Conservation (phyloP, 2,888 invertebrate species). For the Mythimna pallens region DNA sequence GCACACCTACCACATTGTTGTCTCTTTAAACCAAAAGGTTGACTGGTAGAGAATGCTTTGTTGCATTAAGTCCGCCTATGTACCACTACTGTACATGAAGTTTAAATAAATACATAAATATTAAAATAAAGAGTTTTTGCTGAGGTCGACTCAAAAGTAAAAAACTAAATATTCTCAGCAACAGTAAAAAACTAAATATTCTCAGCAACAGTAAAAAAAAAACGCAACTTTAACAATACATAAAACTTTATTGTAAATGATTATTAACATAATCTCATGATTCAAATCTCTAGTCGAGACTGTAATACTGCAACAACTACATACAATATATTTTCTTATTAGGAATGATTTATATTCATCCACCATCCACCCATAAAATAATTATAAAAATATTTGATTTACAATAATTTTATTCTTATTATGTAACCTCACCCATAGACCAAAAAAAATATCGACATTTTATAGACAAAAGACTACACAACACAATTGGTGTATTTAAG, state of each 20-base stretch:
- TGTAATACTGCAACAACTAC: slow-evolving; percentile 59
- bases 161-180: too few species aligned
- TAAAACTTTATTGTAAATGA: slow-evolving; percentile 66
- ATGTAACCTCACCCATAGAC: slow-evolving; percentile 43
- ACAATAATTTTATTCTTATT: slow-evolving; percentile 12
- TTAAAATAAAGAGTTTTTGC: too few species aligned
- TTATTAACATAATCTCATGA: slow-evolving; percentile 64
- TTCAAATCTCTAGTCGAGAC: slow-evolving; percentile 64
- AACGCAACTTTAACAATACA: slow-evolving; percentile 61
- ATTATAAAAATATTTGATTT: slow-evolving; percentile 51
- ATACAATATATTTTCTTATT: slow-evolving; percentile 41
- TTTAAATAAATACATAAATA: too few species aligned
- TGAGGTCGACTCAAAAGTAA: too few species aligned
- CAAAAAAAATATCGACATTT: slow-evolving; percentile 23
- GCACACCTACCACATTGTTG: too few species aligned
- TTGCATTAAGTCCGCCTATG: too few species aligned
- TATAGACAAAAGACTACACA: slow-evolving; percentile 1
- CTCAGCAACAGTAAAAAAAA: not conserved
- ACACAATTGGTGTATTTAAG: slow-evolving; percentile 15
- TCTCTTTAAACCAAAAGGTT: too few species aligned
- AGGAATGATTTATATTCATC: slow-evolving; percentile 64
- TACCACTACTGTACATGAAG: too few species aligned
- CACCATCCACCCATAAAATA: slow-evolving; percentile 65
- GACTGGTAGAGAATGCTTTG: too few species aligned
- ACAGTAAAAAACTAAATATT: not conserved